phyloP scores from a whole-genome alignment of 2,888 invertebrate species.

The Onthophagus sagittarius region DNA sequence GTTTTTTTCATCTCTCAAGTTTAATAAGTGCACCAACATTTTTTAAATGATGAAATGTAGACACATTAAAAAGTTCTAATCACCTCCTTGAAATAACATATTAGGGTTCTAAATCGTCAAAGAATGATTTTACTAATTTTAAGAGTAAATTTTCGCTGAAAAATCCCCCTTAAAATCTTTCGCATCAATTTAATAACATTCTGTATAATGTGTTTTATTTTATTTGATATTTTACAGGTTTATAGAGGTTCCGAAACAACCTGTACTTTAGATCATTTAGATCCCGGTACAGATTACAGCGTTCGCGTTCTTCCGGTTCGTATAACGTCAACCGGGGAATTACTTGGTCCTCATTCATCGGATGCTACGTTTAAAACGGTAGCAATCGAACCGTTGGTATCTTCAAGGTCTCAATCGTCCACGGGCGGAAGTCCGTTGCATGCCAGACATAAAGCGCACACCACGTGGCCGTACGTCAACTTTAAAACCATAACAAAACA shows the following conservation, averaged over 20 bases:
- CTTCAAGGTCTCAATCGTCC: constrained; percentile 42
- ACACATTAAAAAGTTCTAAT: no score
- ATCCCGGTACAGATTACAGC: constrained; percentile 70
- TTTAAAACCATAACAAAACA: constrained; percentile 52
- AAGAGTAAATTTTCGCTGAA: no score
- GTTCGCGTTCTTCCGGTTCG: constrained; percentile 78
- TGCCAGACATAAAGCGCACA: constrained; percentile 26
- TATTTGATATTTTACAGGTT: constrained; percentile 50
- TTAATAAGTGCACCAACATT: no score
- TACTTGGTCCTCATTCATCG: constrained; percentile 69
- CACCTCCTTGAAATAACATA: no score
- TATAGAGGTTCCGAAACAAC: constrained; percentile 63
- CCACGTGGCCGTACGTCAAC: constrained; percentile 26
- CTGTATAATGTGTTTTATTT: background rate
- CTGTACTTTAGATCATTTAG: constrained; percentile 64
- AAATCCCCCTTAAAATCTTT: no score
- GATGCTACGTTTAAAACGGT: constrained; percentile 57
- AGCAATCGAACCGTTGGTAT: constrained; percentile 44
- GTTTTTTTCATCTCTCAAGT: no score
- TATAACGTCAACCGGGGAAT: constrained; percentile 54
- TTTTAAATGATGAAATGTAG: no score
- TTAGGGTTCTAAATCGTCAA: no score
- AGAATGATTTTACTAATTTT: no score
- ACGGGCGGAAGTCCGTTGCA: constrained; percentile 32
- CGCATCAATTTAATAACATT: no score